Evolutionary conservation across 2,113 vertebrate genomes (phyloP).

Genomic region (Pseudonaja textilis): DNA sequence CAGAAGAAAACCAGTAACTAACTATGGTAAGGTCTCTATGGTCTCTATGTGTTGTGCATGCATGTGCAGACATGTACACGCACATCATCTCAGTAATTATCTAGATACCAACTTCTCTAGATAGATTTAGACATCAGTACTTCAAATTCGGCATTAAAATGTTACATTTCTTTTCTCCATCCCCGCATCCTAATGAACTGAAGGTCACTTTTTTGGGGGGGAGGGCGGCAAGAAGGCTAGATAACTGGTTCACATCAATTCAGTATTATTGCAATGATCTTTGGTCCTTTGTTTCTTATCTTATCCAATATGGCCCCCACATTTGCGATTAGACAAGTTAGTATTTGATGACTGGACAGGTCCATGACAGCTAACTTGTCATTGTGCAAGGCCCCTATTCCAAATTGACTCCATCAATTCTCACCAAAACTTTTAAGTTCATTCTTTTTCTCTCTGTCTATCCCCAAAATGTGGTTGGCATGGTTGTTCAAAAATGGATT

Average conservation of each 20-base stretch:
- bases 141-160: not conserved
- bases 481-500: not conserved
- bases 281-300: not conserved
- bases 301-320: not conserved
- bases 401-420: not conserved
- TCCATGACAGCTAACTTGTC: not conserved
- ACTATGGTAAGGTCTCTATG: not conserved
- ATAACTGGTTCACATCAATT: not conserved
- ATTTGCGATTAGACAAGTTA: not conserved
- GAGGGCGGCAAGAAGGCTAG: too few relatives aligned
- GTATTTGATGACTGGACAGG: not conserved
- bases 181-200: not conserved
- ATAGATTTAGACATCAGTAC: not conserved
- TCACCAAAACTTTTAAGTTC: not conserved
- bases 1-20: not conserved
- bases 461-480: not conserved
- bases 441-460: not conserved
- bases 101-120: not conserved
- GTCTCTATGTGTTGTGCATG: not conserved
- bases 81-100: not conserved
- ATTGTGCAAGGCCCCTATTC: not conserved
- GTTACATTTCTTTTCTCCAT: not conserved
- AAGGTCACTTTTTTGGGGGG: not conserved
- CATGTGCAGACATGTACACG: not conserved
- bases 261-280: not conserved